Conservation (phyloP, 2,797 vertebrate species). For the Vultur gryphus region DNA sequence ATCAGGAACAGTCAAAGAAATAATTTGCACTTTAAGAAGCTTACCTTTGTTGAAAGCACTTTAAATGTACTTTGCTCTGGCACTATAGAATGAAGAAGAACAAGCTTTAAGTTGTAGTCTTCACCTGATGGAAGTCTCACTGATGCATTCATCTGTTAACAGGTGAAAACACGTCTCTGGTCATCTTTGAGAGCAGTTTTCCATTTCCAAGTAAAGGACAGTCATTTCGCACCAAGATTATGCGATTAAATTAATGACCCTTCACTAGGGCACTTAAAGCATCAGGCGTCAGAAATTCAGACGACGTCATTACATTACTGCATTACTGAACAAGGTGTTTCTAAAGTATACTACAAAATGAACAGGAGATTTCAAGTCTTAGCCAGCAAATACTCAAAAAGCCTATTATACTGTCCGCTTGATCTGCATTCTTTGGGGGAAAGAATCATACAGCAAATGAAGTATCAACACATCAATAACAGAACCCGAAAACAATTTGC, state of each 20-base stretch:
- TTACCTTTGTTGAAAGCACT: conserved; percentile 93
- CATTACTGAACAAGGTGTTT: background rate
- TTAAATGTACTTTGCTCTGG: conserved; percentile 90
- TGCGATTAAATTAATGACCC: background rate
- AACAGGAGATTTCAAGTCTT: conserved; percentile 2
- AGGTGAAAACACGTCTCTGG: background rate
- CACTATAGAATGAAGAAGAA: conserved; percentile 85
- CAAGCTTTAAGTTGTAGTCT: conserved; percentile 81
- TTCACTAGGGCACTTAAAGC: background rate
- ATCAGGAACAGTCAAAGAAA: background rate
- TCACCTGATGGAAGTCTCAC: conserved; percentile 86
- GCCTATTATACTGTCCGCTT: background rate
- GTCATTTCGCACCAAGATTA: background rate
- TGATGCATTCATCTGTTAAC: conserved; percentile 79
- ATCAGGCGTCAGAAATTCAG: background rate
- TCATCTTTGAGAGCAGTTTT: background rate
- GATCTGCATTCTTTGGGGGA: background rate
- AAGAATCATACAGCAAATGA: background rate
- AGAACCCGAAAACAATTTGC: background rate
- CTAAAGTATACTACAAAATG: background rate
- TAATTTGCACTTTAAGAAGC: background rate
- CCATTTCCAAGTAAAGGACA: background rate
- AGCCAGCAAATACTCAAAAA: background rate
- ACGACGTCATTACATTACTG: background rate
- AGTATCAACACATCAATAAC: background rate